Base-by-base conservation (phyloP, 92 coral and sea anemone genomes). In the Bergia sp. region DNA sequence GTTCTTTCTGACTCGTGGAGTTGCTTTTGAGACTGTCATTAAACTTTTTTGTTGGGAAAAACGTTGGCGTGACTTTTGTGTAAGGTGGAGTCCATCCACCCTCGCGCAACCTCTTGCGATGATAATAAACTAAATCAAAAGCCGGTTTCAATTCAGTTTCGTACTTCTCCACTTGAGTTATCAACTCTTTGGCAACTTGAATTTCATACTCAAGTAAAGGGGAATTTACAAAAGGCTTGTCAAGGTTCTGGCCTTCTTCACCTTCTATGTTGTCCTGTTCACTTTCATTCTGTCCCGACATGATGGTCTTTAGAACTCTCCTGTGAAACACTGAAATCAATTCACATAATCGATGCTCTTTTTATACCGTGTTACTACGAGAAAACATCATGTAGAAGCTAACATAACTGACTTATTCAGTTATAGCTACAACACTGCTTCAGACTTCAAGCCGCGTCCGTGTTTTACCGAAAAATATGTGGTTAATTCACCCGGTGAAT, bases 101-200 rank as follows among this genome's bases (percentile, higher is more conserved):
- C 11, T 86, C 90, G 20, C 89, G 87, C 39, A 90, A 53, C 74
- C 82, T 96, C 36, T 91, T 94, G 16, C 89, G 85, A 45, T 91
- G 90, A n/a, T 84, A 47, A 41, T 81, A 79, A 5, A 94, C 92
- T 65, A 89, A 88, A 47, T 91, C 93, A 2, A 85, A 81, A 4
- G 94, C 93, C 37, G 89, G 93, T 55, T 73, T 79, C 47, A 90
- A 57, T 36, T 90, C 89, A 37, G 38, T 65, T 80, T 85, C 92
- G 66, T 80, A 90, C 73, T 74, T 41, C 55, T 86, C 92, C 39
- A 80, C 90, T 72, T 80, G 87, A 81, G 64, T 80, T 38, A 88
- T 38, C 74, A 76, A 41, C 69, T 75, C 82, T 18, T 45, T 86
- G 76, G 87, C 86, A 8, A 47, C 86, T 65, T 53, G 86, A 38